A percentile compares a stretch with the other conserved stretches of the same genome.
Conservation (phyloP, 2,797 vertebrate genomes). For the Hypotaenidia philippensis region DNA sequence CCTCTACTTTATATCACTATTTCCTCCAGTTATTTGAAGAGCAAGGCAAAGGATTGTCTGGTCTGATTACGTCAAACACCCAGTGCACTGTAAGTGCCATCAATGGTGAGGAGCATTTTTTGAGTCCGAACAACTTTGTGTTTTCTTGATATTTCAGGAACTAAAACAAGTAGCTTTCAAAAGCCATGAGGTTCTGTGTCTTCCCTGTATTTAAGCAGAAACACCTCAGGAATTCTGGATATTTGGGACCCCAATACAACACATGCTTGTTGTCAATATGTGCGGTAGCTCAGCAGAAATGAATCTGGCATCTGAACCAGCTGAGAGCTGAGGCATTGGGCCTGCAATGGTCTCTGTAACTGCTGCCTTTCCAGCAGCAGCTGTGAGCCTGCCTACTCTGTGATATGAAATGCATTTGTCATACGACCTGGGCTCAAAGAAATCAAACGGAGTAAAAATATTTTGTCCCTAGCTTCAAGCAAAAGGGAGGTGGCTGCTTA, state of each 20-base stretch:
- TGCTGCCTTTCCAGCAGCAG: neutral
- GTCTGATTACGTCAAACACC: neutral
- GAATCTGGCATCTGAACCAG: neutral
- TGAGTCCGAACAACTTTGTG: neutral
- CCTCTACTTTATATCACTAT: neutral
- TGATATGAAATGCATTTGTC: neutral
- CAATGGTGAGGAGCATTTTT: neutral
- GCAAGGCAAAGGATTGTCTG: neutral
- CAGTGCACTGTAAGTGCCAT: neutral
- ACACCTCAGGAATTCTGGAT: neutral
- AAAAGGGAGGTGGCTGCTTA: neutral
- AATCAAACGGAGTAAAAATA: neutral
- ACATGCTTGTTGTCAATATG: rapidly evolving
- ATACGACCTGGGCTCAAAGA: neutral
- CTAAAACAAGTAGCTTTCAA: neutral
- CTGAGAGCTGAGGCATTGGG: neutral
- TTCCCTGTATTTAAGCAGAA: neutral
- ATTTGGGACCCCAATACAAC: neutral
- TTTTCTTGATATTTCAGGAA: neutral
- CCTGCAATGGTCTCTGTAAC: neutral
- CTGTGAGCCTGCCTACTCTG: neutral
- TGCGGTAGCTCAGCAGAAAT: neutral
- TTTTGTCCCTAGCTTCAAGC: neutral
- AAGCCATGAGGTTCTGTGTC: neutral
- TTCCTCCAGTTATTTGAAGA: neutral